Percentiles rank a stretch among this genome's conserved stretches.
These are phyloP conservation scores for Dicyrtomina minuta DNA, from an alignment of 2,888 invertebrate genomes.

Conservation along the genomic window DNA sequence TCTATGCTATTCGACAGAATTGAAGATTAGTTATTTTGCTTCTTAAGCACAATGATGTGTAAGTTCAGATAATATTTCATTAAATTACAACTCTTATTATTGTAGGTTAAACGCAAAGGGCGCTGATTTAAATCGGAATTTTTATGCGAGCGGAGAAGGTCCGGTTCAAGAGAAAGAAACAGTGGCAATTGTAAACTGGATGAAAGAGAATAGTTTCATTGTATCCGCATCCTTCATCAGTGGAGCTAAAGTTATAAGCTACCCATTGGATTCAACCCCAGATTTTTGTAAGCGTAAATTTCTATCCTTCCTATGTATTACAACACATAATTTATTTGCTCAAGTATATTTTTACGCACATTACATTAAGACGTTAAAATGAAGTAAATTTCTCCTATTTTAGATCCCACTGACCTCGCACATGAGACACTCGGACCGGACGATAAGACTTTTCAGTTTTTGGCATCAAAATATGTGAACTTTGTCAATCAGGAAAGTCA, in stretches of 20 bases:
- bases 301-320: no score
- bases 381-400: no score
- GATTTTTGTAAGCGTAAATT: conserved; percentile 29
- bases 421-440: conserved; percentile 44
- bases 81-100: no score
- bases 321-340: no score
- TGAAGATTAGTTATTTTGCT: conserved; percentile 3
- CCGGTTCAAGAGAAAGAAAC: conserved; percentile 40
- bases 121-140: conserved; percentile 47
- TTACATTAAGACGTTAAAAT: no score
- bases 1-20: not conserved
- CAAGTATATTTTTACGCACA: no score
- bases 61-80: no score
- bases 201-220: conserved; percentile 43
- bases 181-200: conserved; percentile 43
- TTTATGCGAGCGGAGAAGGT: conserved; percentile 30
- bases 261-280: conserved; percentile 44
- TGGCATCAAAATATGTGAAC: conserved; percentile 42
- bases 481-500: conserved; percentile 11
- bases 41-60: no score
- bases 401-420: not conserved
- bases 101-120: conserved; percentile 41
- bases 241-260: conserved; percentile 43
- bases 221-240: conserved; percentile 45
- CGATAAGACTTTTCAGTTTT: conserved; percentile 44